Base-by-base conservation (phyloP, 2,113 vertebrate species). In the Etia nguti region DNA sequence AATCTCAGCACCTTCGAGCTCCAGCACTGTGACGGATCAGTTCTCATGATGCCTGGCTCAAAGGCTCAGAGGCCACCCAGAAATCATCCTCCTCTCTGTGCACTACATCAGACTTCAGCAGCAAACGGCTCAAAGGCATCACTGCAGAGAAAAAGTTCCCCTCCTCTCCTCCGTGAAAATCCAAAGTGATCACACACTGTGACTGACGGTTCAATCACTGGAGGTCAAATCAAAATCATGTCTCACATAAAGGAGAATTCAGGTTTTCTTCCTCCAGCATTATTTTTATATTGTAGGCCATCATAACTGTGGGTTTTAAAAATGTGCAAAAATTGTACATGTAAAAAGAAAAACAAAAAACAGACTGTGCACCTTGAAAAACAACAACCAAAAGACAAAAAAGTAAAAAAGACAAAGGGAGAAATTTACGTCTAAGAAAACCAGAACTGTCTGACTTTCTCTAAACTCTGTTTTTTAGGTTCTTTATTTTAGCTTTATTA, bases 281-380 rank as follows among this genome's bases (percentile, higher is more conserved):
- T 77, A 52, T 50, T 77, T 77, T 77, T 52, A 52, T 77, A 13
- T 6, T 31, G 46, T 50, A 12, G 43, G 43, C 2, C 24, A 10
- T 0, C 4, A 77, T 50, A 31, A 77, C 24, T 77, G 43, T 77
- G 24, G 43, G 43, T 8, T 50, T 50, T 0, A 18, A 48, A 50
- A 31, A 46, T 4, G 65, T 73, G 1, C 65, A 73, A 73, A 11
- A 46, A 0, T 18, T 26, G 65, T 73, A 46, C 38, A 43, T 46
- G 36, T 70, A 1, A 41, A 73, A 73, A 73, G 2, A 43, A 43
- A 70, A n/a, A 9, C 0, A 1, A 11, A 8, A 62, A n/a, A 6
- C 3, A 2, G 62, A 68, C 36, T 68, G 62, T 15, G 20, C 62
- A 68, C 62, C 7, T 68, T 41, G 36, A 68, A 41, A 68, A 41